Evolutionary conservation across 2,888 invertebrate species (phyloP).

Genomic region (Trichopoda pennipes): DNA sequence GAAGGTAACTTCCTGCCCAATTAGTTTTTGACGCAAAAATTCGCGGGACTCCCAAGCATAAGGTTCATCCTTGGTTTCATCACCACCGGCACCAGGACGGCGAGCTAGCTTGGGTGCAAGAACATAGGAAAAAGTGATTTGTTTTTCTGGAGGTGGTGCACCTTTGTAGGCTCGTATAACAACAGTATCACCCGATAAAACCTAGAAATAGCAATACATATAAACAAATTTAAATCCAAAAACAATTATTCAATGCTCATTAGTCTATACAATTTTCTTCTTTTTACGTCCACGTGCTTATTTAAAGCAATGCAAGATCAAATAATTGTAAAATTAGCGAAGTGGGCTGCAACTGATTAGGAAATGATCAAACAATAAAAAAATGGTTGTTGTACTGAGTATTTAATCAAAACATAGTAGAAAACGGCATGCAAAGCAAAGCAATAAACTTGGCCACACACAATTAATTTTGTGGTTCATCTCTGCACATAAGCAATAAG

Average conservation of each 20-base stretch:
- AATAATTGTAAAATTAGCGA: no score
- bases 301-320: no score
- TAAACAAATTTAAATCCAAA: slow-evolving; percentile 8
- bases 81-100: slow-evolving; percentile 84
- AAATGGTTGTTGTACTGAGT: no score
- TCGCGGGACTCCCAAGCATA: slow-evolving; percentile 99
- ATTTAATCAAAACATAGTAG: no score
- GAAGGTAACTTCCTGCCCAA: slow-evolving; percentile 94
- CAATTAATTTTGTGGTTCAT: no score
- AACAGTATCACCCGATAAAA: slow-evolving; percentile 97
- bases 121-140: slow-evolving; percentile 93
- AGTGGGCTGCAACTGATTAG: no score
- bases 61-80: slow-evolving; percentile 92
- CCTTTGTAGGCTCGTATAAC: slow-evolving; percentile 92
- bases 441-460: no score
- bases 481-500: no score
- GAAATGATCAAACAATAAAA: no score
- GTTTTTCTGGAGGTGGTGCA: slow-evolving; percentile 96
- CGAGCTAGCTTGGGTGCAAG: slow-evolving; percentile 95
- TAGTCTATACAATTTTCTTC: not conserved
- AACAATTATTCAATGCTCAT: not conserved
- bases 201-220: slow-evolving; percentile 84
- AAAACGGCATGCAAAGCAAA: no score
- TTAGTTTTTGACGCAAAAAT: slow-evolving; percentile 93
- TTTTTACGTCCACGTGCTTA: no score